Evolutionary conservation across 2,888 invertebrate genomes (phyloP).

Genomic region (Cephus pygmeus): DNA sequence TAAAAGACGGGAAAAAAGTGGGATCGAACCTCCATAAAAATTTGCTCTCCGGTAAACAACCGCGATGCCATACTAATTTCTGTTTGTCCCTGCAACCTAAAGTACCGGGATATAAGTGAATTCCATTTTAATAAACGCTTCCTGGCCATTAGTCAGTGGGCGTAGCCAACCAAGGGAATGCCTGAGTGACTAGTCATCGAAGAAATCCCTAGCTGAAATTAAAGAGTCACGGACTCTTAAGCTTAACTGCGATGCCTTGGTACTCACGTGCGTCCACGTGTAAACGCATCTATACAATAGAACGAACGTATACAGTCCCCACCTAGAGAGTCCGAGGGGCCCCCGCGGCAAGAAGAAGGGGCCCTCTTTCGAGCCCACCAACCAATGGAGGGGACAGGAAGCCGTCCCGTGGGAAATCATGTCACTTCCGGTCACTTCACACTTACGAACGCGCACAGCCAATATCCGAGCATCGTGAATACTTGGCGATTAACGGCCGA

Average conservation of each 20-base stretch:
- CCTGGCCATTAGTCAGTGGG: constrained; percentile 13
- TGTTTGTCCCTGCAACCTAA: background rate
- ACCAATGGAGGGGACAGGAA: constrained; percentile 44
- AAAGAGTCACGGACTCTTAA: constrained; percentile 14
- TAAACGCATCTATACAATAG: constrained; percentile 5
- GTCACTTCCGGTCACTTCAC: constrained; percentile 54
- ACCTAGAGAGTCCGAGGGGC: background rate
- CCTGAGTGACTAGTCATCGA: background rate
- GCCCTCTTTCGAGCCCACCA: background rate
- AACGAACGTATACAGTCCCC: background rate
- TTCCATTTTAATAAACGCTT: constrained; percentile 17
- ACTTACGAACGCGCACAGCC: constrained; percentile 17
- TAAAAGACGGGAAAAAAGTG: background rate
- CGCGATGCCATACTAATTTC: background rate
- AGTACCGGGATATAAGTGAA: constrained; percentile 1
- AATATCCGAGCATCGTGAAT: background rate
- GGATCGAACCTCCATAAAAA: background rate
- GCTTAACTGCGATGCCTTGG: constrained; percentile 2
- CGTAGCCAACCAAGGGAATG: background rate
- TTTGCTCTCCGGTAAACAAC: background rate
- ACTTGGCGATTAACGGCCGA: constrained; percentile 31
- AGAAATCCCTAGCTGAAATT: constrained; percentile 9
- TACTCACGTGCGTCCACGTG: constrained; percentile 7
- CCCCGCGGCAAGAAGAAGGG: background rate
- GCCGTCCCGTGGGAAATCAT: constrained; percentile 59